These are phyloP conservation scores for Pelodytes ibericus DNA, from an alignment of 2,797 vertebrate species.

Conservation along the genomic window DNA sequence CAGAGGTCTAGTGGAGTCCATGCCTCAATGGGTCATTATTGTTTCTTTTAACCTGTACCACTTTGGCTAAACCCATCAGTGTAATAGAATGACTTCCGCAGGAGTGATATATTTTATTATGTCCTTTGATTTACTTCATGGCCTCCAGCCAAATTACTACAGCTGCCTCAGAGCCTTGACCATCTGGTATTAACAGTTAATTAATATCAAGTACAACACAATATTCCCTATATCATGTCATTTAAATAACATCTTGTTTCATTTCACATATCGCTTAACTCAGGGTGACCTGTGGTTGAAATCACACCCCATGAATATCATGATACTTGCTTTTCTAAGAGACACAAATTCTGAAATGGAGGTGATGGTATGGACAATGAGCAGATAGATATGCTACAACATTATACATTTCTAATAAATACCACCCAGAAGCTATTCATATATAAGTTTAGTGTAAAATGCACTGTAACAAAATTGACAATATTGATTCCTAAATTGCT, in stretches of 20 bases:
- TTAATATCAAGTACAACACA: conserved; percentile 43
- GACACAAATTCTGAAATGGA: neutral
- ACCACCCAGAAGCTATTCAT: no score
- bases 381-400: neutral
- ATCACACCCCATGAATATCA: neutral
- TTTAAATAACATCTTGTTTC: conserved; percentile 27
- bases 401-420: no score
- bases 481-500: no score
- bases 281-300: conserved; percentile 3
- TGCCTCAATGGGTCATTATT: no score
- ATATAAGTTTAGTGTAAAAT: no score
- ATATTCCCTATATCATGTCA: conserved; percentile 34
- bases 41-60: no score
- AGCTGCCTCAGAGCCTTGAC: conserved; percentile 29
- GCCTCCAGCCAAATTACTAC: conserved; percentile 22
- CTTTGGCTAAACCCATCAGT: neutral
- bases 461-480: no score
- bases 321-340: neutral
- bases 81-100: conserved; percentile 4
- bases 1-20: no score
- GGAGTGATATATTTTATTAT: conserved; percentile 41
- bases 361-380: neutral
- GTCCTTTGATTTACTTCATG: conserved; percentile 44
- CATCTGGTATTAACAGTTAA: conserved; percentile 50
- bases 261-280: conserved; percentile 22